Evolutionary conservation across 2,888 invertebrate genomes (phyloP), one percentile per base, ranked within the genome.

Genomic region (Plagodis pulveraria): DNA sequence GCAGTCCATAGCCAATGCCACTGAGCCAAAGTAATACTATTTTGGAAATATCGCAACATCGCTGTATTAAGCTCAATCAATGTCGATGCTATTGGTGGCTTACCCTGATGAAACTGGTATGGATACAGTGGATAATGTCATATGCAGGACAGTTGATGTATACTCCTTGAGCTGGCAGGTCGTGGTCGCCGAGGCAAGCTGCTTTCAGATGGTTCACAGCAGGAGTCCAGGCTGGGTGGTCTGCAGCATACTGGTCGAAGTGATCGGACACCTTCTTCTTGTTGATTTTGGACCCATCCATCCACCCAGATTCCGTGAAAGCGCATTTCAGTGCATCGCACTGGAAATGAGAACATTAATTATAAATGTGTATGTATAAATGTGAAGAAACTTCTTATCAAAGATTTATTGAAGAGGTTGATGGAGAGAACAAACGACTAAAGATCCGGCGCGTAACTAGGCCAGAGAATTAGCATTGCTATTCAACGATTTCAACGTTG

Each of bases 111-210:
- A 88, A 87, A 22, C 71, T 76, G 0, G 73, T 63, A 0, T 80
- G 54, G 0, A 72, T 57, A 63, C 90, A 90, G 35, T 79, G 74
- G 53, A 81, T 65, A 38, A 84, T 65, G 45, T 90, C 90, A 63
- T 78, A 89, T 0, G 85, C 79, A 0, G 89, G 86, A 38, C 90
- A 90, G 66, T 83, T 74, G 2, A 81, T 47, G n/a, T 66, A 56
- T 2, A 71, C 47, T 0, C 90, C 87, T 50, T 86, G 88, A 0
- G 86, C 50, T 0, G 72, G 80, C 46, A 90, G 49, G 0, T 77
- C 76, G 0, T 47, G 32, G 8, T 68, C 70, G 12, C 44, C 44
- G 6, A 89, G 48, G 44, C 90, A 90, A 0, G 50, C 55, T 0
- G 70, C 53, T 71, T 86, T 83, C 49, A 75, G 32, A 45, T 52